These are phyloP conservation scores for Laodelphax striatellus DNA, from an alignment of 1,140 invertebrate genomes.

Conservation along the genomic window DNA sequence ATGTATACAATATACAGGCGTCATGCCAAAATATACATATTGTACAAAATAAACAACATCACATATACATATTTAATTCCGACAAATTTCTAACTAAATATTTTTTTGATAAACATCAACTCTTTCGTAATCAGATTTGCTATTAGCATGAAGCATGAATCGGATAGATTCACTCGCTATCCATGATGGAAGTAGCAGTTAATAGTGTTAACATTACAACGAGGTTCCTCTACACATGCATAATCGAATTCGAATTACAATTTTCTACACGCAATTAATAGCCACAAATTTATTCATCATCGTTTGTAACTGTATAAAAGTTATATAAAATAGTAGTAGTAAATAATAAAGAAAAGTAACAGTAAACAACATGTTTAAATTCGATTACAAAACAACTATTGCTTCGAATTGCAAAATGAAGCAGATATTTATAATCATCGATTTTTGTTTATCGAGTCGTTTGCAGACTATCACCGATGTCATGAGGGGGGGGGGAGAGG, in stretches of 20 bases:
- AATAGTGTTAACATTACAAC: not conserved
- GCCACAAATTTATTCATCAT: too few species aligned
- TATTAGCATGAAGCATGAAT: not conserved
- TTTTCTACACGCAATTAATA: too few species aligned
- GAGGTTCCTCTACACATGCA: not conserved
- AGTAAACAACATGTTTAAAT: too few species aligned
- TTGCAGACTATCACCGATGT: too few species aligned
- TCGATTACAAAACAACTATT: too few species aligned
- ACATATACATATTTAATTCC: not conserved
- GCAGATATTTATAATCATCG: too few species aligned
- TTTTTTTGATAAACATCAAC: not conserved
- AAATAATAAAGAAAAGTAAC: too few species aligned
- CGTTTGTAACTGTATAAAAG: too few species aligned
- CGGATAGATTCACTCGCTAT: not conserved
- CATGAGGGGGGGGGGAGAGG: too few species aligned
- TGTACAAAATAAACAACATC: not conserved
- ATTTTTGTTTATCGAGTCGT: too few species aligned
- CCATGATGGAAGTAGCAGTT: not conserved
- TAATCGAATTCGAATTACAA: not conserved
- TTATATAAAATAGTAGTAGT: too few species aligned
- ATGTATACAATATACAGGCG: constrained; percentile 3
- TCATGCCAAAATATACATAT: constrained; percentile 3
- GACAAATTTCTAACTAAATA: not conserved
- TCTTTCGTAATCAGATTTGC: not conserved
- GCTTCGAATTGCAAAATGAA: too few species aligned